Evolutionary conservation across 2,797 vertebrate species (phyloP).

Genomic region (Falco berigora): DNA sequence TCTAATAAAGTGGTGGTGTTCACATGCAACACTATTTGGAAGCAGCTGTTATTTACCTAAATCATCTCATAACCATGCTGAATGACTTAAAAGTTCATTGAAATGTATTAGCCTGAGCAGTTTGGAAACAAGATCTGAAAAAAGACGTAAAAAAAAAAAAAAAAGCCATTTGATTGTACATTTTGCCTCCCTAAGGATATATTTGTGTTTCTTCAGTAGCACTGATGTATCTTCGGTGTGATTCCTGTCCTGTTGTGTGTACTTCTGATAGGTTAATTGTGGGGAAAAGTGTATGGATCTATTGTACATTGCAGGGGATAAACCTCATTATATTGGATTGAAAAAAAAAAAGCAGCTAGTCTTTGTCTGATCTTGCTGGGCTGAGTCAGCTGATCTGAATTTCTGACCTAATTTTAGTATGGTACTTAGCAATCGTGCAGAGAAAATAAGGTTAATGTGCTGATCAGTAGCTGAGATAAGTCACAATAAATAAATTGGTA

Average conservation of each 20-base stretch:
- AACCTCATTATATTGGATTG: neutral
- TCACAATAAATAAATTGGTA: constrained; percentile 19
- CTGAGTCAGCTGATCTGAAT: constrained; percentile 71
- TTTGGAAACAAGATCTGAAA: neutral
- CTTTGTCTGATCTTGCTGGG: constrained; percentile 50
- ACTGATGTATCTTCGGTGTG: neutral
- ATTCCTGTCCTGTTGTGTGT: neutral
- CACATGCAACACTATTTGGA: neutral
- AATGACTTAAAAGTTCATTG: constrained; percentile 5
- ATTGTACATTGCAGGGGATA: neutral
- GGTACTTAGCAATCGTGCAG: constrained; percentile 35
- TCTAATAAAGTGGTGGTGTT: neutral
- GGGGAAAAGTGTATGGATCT: constrained; percentile 17
- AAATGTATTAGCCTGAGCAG: neutral
- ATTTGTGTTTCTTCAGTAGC: neutral
- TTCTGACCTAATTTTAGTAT: constrained; percentile 76
- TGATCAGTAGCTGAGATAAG: constrained; percentile 52
- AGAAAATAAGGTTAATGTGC: constrained; percentile 72
- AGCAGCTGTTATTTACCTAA: constrained; percentile 40
- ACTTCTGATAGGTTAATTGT: constrained; percentile 5
- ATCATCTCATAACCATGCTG: neutral
- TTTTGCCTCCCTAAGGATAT: neutral
- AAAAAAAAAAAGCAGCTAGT: neutral
- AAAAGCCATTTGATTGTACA: rapidly evolving
- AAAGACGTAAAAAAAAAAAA: neutral